Percentiles rank a stretch among this genome's conserved stretches.
phyloP scores from a whole-genome alignment of 2,888 invertebrate species.

The Lasioglossum oenotherae region DNA sequence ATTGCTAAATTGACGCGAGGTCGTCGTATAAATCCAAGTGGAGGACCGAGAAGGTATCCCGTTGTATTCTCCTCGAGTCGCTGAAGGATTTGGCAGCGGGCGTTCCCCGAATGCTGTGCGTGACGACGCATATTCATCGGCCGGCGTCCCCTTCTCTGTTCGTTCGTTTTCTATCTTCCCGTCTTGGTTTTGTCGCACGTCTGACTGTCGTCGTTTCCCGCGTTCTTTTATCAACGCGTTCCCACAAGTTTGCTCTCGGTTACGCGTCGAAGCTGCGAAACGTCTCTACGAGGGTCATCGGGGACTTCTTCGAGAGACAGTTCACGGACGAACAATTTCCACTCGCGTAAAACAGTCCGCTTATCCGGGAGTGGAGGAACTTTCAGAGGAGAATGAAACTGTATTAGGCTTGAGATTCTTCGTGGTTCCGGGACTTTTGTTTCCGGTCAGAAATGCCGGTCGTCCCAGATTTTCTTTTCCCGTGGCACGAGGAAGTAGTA shows the following conservation, averaged over 20 bases:
- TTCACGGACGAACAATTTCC: conserved; percentile 43
- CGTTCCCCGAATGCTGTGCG: conserved; percentile 60
- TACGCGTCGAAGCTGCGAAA: conserved; percentile 32
- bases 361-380: conserved; percentile 12
- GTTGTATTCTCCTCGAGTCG: conserved; percentile 40
- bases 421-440: background rate
- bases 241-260: conserved; percentile 23
- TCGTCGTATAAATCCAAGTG: conserved; percentile 24
- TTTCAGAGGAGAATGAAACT: background rate
- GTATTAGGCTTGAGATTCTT: conserved; percentile 6
- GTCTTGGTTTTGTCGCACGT: background rate
- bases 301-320: conserved; percentile 9
- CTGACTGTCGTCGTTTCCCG: background rate
- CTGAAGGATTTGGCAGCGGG: conserved; percentile 41
- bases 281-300: background rate
- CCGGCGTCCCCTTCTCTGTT: background rate
- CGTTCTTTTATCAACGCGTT: conserved; percentile 1
- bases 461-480: background rate
- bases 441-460: background rate
- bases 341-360: conserved; percentile 26
- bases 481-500: background rate
- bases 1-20: background rate
- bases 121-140: conserved; percentile 70
- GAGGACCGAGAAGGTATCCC: background rate
- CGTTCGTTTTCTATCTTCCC: background rate